These are phyloP conservation scores for Parotocinclus haroldoi DNA, from an alignment of 2,797 vertebrate species.

Conservation along the genomic window DNA sequence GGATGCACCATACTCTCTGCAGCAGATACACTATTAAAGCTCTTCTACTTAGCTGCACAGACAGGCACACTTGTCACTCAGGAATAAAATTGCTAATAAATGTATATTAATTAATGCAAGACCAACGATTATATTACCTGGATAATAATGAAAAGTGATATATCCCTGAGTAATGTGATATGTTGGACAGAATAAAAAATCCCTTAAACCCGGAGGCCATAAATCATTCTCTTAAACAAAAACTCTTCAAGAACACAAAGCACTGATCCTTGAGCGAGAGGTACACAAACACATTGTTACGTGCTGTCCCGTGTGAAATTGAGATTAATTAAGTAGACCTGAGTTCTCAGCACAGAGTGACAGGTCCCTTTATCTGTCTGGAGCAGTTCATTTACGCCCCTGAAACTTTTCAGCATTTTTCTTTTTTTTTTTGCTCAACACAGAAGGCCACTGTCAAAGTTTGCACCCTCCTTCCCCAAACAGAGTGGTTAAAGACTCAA, in stretches of 20 bases:
- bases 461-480: conserved; percentile 4
- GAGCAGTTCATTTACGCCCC: conserved; percentile 25
- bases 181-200: too few relatives aligned
- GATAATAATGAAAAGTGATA: too few relatives aligned
- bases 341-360: conserved; percentile 16
- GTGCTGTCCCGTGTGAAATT: conserved; percentile 8
- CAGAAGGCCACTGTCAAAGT: conserved; percentile 28
- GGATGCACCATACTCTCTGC: too few relatives aligned
- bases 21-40: too few relatives aligned
- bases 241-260: background rate
- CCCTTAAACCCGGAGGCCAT: too few relatives aligned
- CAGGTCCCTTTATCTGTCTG: conserved; percentile 21
- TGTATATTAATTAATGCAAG: too few relatives aligned
- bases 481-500: background rate
- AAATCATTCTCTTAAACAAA: too few relatives aligned
- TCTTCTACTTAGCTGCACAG: too few relatives aligned
- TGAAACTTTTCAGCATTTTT: conserved; percentile 26
- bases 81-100: too few relatives aligned
- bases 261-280: background rate
- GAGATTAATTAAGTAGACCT: conserved; percentile 26
- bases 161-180: too few relatives aligned
- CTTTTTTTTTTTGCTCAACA: conserved; percentile 18
- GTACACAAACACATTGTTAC: background rate
- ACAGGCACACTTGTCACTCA: too few relatives aligned
- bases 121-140: too few relatives aligned